These are phyloP conservation scores for Furcula furcula DNA, from an alignment of 2,888 invertebrate species.

Conservation along the genomic window DNA sequence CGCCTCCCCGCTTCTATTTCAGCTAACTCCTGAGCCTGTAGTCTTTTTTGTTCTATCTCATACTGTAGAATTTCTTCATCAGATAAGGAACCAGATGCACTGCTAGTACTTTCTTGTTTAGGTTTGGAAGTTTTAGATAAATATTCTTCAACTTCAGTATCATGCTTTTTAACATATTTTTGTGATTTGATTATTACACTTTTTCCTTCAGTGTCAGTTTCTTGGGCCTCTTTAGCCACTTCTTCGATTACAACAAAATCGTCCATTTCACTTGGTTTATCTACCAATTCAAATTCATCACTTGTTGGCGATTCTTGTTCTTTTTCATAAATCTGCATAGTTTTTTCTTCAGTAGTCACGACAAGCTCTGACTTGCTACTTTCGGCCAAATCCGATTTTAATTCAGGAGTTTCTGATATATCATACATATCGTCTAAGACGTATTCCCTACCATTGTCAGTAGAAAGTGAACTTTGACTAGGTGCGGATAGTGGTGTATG, in stretches of 20 bases:
- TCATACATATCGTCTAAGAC: constrained; percentile 82
- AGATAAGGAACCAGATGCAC: constrained; percentile 81
- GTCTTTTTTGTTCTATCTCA: constrained; percentile 84
- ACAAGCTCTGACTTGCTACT: constrained; percentile 81
- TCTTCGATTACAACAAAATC: constrained; percentile 95
- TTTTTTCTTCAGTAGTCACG: constrained; percentile 83
- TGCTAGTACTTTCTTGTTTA: constrained; percentile 81
- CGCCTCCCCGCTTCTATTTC: constrained; percentile 89
- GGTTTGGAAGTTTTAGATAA: constrained; percentile 85
- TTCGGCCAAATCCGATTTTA: constrained; percentile 75
- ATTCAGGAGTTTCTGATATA: constrained; percentile 81
- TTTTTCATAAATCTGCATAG: constrained; percentile 75
- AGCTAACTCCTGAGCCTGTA: constrained; percentile 74
- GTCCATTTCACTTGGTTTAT: constrained; percentile 92
- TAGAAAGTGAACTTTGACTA: constrained; percentile 84
- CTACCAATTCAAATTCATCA: constrained; percentile 93
- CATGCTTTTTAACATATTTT: constrained; percentile 82
- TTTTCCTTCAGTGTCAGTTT: constrained; percentile 91
- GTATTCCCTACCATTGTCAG: constrained; percentile 84
- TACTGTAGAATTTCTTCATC: constrained; percentile 84
- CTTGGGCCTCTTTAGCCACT: constrained; percentile 92
- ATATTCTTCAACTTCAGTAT: constrained; percentile 87
- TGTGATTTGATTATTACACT: constrained; percentile 85
- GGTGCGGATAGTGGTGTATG: constrained; percentile 84
- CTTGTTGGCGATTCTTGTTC: constrained; percentile 88